phyloP scores from a whole-genome alignment of 2,888 invertebrate genomes.

The Idaea biselata region DNA sequence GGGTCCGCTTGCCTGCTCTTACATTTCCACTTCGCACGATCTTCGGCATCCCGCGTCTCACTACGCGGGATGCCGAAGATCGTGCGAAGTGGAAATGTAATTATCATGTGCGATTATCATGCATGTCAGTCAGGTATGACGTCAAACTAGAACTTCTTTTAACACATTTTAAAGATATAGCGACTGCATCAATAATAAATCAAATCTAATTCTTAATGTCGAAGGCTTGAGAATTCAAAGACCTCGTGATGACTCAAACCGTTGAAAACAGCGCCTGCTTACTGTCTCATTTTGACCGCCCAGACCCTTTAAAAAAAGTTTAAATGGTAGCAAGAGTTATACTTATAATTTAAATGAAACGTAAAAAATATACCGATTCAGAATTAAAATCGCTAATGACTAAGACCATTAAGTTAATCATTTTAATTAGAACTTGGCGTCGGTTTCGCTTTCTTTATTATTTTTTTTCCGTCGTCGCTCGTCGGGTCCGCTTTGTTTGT shows the following conservation, averaged over 20 bases:
- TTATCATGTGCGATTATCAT: too few relatives aligned
- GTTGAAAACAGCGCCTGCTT: neutral
- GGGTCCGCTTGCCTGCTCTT: too few relatives aligned
- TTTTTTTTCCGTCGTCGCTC: constrained; percentile 32
- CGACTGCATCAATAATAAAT: too few relatives aligned
- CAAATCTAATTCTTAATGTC: too few relatives aligned
- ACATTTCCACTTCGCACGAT: too few relatives aligned
- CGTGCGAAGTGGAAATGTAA: too few relatives aligned
- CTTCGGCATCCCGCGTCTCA: too few relatives aligned
- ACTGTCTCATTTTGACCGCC: neutral
- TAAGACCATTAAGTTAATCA: constrained; percentile 80
- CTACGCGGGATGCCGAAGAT: too few relatives aligned
- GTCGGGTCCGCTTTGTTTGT: constrained; percentile 24
- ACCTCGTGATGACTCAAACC: neutral
- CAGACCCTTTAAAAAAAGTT: neutral
- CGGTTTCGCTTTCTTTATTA: constrained; percentile 56
- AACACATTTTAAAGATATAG: too few relatives aligned
- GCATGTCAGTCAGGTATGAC: too few relatives aligned
- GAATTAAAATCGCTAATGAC: constrained; percentile 81
- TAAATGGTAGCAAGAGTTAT: constrained; percentile 58
- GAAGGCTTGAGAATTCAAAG: neutral
- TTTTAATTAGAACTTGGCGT: constrained; percentile 79
- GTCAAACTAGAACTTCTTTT: too few relatives aligned
- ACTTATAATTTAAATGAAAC: constrained; percentile 46
- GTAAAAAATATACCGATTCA: constrained; percentile 60